Base-by-base conservation (phyloP, 2,888 invertebrate species). In the Cryptus viduatorius region DNA sequence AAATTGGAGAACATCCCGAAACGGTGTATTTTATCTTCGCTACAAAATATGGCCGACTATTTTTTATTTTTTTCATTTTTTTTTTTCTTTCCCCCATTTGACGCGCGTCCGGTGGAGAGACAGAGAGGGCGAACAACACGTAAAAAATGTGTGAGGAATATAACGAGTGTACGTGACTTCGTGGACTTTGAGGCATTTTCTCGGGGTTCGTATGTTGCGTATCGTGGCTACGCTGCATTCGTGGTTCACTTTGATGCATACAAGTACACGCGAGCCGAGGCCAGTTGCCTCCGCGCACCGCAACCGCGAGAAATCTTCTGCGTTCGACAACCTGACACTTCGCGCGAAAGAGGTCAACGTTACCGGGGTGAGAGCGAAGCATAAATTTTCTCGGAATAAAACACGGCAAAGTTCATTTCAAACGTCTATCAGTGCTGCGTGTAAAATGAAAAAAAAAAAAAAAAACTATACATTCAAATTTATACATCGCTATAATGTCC, bases 241-340 rank as follows among this genome's bases (percentile, higher is more conserved):
- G 4, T 14, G 37, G 29, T 61, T 61, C 14, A 61, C 29, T 61
- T 31, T 31, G 29, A 61, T 14, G 61, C 61, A 29, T 31, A 5
- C 61, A 61, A 29, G 59, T 59, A 53, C 56, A 56, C 31, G 16
- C n/a, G n/a, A 14, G 14, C 12, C 59, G 31, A 61, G 61, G 48
- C 48, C 61, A 29, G 29, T 12, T 31, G 24, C 61, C 29, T 29
- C 5, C 8, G 61, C 31, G 19, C 37, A 61, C 4, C 29, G 61
- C 31, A 5, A 29, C 29, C 14, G 29, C 31, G 61, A 61, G 31
- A 61, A 61, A 61, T 61, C n/a, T 61, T 61, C 31, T 31, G 61
- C 61, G 61, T 61, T 61, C 61, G 61, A 61, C 61, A 61, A 61
- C 61, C 61, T 31, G 61, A 61, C n/a, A 61, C 61, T 14, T 31